phyloP scores from a whole-genome alignment of 2,113 vertebrate genomes.

The Oryzias javanicus region DNA sequence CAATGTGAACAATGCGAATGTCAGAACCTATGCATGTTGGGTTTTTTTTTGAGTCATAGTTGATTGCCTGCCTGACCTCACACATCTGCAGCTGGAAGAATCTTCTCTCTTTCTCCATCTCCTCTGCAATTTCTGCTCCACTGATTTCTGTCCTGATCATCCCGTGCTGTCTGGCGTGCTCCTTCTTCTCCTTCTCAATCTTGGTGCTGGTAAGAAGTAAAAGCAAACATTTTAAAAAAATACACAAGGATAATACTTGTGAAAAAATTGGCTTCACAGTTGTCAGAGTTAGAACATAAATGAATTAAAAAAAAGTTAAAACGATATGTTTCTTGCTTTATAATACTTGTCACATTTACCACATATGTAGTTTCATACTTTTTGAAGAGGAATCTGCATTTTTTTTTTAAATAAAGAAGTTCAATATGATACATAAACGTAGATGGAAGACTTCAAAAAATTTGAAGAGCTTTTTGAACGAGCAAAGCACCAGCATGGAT shows the following conservation, averaged over 20 bases:
- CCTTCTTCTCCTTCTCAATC: conserved; percentile 99
- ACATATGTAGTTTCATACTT: too few relatives aligned
- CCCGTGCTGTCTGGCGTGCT: conserved; percentile 94
- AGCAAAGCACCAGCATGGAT: too few relatives aligned
- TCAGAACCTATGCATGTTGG: background rate
- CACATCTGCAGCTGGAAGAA: conserved; percentile 99
- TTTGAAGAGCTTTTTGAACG: too few relatives aligned
- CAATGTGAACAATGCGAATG: background rate
- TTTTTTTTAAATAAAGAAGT: too few relatives aligned
- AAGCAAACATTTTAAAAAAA: conserved; percentile 28
- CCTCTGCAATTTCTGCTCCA: conserved; percentile 95
- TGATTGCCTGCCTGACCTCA: conserved; percentile 78
- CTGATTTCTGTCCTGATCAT: conserved; percentile 99
- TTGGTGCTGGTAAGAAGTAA: conserved; percentile 83
- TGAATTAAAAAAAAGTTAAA: too few relatives aligned
- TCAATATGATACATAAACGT: too few relatives aligned
- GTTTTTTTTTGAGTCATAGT: background rate
- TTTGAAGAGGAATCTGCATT: too few relatives aligned
- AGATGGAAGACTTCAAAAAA: too few relatives aligned
- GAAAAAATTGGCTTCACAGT: too few relatives aligned
- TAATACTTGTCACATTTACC: too few relatives aligned
- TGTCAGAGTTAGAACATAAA: too few relatives aligned
- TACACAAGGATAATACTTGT: background rate
- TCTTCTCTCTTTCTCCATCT: conserved; percentile 97
- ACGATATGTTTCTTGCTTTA: too few relatives aligned